Conservation (phyloP, 2,888 invertebrate genomes). For the Pinctada fucata region DNA sequence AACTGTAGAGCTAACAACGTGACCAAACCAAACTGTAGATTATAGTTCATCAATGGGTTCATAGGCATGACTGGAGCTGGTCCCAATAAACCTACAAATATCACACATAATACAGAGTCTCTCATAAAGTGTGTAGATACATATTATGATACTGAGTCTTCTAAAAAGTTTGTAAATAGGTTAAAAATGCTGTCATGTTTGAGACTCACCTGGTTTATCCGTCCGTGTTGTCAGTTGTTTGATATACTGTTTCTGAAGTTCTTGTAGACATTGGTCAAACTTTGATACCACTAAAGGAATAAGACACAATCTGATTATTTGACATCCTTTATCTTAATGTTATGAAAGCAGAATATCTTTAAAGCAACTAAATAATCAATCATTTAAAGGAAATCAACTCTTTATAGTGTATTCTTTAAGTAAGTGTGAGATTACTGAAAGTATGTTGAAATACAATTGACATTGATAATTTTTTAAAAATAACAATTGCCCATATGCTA, state of each 20-base stretch:
- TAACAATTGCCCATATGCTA: no score
- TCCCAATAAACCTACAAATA: slow-evolving; percentile 61
- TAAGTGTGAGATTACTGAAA: no score
- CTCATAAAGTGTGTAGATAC: background rate
- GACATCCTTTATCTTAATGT: no score
- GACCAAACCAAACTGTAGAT: slow-evolving; percentile 68
- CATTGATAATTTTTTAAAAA: no score
- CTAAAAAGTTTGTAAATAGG: background rate
- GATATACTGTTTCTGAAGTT: slow-evolving; percentile 65
- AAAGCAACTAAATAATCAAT: no score
- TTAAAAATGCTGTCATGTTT: background rate
- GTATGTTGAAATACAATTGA: no score
- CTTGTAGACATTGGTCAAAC: slow-evolving; percentile 62
- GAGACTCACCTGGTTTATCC: slow-evolving; percentile 63
- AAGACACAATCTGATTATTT: background rate
- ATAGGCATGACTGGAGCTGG: slow-evolving; percentile 67
- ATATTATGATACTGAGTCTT: background rate
- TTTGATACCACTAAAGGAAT: slow-evolving; percentile 61
- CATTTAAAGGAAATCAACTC: no score
- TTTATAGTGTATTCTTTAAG: no score
- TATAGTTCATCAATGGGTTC: slow-evolving; percentile 67
- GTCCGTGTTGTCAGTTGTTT: slow-evolving; percentile 60
- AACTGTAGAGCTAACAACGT: slow-evolving; percentile 61
- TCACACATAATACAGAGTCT: background rate
- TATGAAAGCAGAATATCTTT: no score